Evolutionary conservation across 2,113 vertebrate species (phyloP).

Genomic region (Cettia cetti): DNA sequence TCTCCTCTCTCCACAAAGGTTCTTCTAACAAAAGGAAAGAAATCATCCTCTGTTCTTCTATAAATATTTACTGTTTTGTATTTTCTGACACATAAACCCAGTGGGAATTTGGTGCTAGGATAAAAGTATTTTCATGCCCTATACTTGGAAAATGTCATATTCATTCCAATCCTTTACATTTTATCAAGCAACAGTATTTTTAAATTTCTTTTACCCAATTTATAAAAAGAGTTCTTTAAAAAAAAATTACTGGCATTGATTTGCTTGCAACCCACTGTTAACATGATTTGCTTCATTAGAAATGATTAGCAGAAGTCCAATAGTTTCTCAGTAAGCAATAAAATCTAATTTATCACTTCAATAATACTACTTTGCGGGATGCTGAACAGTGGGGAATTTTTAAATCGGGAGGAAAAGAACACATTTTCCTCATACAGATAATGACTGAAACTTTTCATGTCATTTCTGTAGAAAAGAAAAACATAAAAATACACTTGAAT

Average conservation of each 20-base stretch:
- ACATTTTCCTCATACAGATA: not conserved
- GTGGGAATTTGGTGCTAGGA: not conserved
- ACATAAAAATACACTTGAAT: not conserved
- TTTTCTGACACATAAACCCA: not conserved
- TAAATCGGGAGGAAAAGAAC: not conserved
- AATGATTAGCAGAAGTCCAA: constrained; percentile 30
- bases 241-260: not conserved
- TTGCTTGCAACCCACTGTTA: constrained; percentile 14
- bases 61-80: not conserved
- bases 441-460: not conserved
- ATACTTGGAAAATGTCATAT: not conserved
- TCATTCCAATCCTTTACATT: not conserved
- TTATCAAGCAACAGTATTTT: not conserved
- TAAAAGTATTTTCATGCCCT: not conserved
- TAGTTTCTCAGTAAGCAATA: not conserved
- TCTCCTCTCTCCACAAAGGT: not conserved
- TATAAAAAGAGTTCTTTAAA: not conserved
- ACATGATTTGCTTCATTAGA: constrained; percentile 21
- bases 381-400: not conserved
- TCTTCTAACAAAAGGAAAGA: not conserved
- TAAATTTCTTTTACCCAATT: not conserved
- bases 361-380: not conserved
- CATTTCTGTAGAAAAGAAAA: not conserved
- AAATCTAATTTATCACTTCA: constrained; percentile 52
- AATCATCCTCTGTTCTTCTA: not conserved